Conservation (phyloP, 2,888 invertebrate genomes). For the Didymodactylos carnosus region DNA sequence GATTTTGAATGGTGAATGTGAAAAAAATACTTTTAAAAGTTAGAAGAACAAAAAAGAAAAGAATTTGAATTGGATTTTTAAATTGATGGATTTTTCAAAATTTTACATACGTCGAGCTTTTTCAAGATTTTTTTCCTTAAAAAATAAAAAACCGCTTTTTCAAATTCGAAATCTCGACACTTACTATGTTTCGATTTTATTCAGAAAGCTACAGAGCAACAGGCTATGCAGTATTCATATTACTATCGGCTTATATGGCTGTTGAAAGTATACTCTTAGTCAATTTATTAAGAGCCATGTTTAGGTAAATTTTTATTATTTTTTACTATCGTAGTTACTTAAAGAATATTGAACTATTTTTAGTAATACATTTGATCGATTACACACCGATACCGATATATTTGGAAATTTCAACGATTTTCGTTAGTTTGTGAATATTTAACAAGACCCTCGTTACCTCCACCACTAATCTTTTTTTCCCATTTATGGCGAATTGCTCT, state of each 20-base stretch:
- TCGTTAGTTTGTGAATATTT: conserved; percentile 28
- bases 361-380: conserved; percentile 11
- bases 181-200: too few species aligned
- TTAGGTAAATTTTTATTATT: not conserved
- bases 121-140: too few species aligned
- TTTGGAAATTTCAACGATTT: conserved; percentile 32
- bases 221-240: conserved; percentile 22
- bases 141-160: too few species aligned
- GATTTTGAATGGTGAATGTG: too few species aligned
- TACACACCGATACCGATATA: conserved; percentile 26
- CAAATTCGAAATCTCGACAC: too few species aligned
- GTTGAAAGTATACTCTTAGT: not conserved
- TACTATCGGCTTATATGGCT: conserved; percentile 27
- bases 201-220: not conserved
- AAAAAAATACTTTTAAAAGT: too few species aligned
- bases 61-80: too few species aligned
- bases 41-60: too few species aligned
- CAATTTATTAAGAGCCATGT: not conserved
- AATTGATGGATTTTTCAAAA: too few species aligned
- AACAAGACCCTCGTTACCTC: conserved; percentile 26
- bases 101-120: too few species aligned
- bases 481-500: not conserved
- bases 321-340: too few species aligned
- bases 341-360: not conserved
- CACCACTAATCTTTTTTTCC: conserved; percentile 26